These are phyloP conservation scores for Podilymbus podiceps DNA, from an alignment of 2,113 vertebrate species.

Conservation along the genomic window DNA sequence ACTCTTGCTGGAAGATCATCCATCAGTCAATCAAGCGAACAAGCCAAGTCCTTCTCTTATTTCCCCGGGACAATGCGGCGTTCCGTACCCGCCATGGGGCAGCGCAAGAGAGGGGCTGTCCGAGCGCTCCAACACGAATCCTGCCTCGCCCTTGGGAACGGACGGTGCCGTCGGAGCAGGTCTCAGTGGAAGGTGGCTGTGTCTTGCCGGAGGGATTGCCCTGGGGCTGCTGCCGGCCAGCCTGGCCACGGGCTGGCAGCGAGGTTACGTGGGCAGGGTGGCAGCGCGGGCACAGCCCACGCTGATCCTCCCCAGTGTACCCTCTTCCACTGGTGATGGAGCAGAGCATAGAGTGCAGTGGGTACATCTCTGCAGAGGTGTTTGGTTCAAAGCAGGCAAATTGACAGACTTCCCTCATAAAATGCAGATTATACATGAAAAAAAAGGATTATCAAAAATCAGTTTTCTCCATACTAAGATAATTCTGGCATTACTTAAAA, in stretches of 20 bases:
- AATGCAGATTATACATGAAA: slow-evolving; percentile 11
- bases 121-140: not conserved
- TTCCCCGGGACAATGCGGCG: not conserved
- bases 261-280: rapidly evolving
- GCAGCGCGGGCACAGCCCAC: rapidly evolving
- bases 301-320: rapidly evolving
- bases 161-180: rapidly evolving
- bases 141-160: rapidly evolving
- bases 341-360: not conserved
- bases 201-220: not conserved
- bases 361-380: not conserved
- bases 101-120: not conserved
- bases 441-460: slow-evolving; percentile 42
- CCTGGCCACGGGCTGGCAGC: not conserved
- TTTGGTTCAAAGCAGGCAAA: slow-evolving; percentile 28
- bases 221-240: not conserved
- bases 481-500: slow-evolving; percentile 61
- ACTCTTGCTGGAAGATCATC: not conserved
- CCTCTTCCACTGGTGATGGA: not conserved
- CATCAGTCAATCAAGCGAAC: not conserved
- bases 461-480: slow-evolving; percentile 36
- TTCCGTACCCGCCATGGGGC: rapidly evolving
- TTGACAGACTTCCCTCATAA: slow-evolving; percentile 31
- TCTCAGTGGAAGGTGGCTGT: rapidly evolving
- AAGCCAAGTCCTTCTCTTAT: not conserved